Base-by-base conservation (phyloP, 2,797 vertebrate genomes). In the Potorous gilbertii region DNA sequence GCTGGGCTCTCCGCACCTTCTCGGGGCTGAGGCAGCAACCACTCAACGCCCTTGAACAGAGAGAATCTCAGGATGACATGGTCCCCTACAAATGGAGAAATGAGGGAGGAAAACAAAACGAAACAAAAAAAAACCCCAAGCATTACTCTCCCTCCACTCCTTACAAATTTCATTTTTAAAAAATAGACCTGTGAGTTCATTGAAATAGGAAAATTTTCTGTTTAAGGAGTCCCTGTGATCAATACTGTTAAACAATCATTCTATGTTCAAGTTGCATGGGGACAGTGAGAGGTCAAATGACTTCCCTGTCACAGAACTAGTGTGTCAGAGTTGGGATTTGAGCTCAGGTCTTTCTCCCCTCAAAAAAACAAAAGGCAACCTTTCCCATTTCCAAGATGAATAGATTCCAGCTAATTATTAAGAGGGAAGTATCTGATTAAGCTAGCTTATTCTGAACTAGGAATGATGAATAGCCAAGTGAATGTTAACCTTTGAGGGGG, bases 11-110 rank as follows among this genome's bases (percentile, higher is more conserved):
- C 4, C 0, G 0, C 0, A 12, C 54, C 1, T 11, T 97, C 95
- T 46, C 3, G 91, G 2, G 57, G n/a, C 12, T 96, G 97, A 6
- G 98, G 98, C 10, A 94, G 93, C 57, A 98, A 31, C 96, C 98
- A 95, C 94, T 98, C 97, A 0, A 98, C 27, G 5, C 98, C 98
- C 93, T 57, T 97, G 90, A 97, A 90, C 16, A 98, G 59, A 0
- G 94, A 96, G 97, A 98, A 99, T 59, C 93, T 56, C 9, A 98
- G 93, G 94, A 97, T 1, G 0, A 93, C 10, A 0, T 95, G 92
- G 6, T 97, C 97, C 18, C 96, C 98, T 98, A 91, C 94, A 59
- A 92, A 93, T 16, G 81, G 55, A 50, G 21, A 87, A 50, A 14
- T 87, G 55, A 94, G 81, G 90, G 93, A 54, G 27, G 3, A 6